phyloP scores from a whole-genome alignment of 1,140 invertebrate species.

The Lepidostoma basale region DNA sequence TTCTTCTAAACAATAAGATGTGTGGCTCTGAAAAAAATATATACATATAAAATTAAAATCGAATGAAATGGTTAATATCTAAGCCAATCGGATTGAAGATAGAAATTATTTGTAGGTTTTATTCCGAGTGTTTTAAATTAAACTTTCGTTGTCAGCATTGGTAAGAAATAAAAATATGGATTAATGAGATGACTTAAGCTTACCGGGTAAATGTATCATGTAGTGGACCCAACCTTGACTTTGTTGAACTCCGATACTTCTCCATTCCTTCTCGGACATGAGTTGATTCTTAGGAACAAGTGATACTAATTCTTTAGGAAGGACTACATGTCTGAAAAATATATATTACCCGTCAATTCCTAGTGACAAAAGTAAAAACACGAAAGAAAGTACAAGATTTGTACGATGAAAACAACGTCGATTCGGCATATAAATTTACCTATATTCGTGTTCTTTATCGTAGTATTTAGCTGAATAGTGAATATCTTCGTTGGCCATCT shows the following conservation, averaged over 20 bases:
- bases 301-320: slow-evolving; percentile 91
- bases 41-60: too few relatives aligned
- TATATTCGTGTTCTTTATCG: slow-evolving; percentile 85
- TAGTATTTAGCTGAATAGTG: slow-evolving; percentile 93
- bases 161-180: too few relatives aligned
- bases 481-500: slow-evolving; percentile 63
- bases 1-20: slow-evolving; percentile 70
- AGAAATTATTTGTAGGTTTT: too few relatives aligned
- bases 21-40: slow-evolving; percentile 71
- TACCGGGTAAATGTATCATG: slow-evolving; percentile 91
- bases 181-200: too few relatives aligned
- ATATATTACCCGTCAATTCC: background rate
- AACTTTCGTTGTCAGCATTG: too few relatives aligned
- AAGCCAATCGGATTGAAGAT: too few relatives aligned
- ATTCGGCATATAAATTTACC: slow-evolving; percentile 61
- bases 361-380: background rate
- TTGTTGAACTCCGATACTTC: slow-evolving; percentile 90
- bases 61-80: too few relatives aligned
- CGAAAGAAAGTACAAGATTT: background rate
- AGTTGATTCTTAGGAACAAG: slow-evolving; percentile 87
- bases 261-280: slow-evolving; percentile 92
- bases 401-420: slow-evolving; percentile 2
- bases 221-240: slow-evolving; percentile 95
- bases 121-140: too few relatives aligned
- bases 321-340: slow-evolving; percentile 83